These are phyloP conservation scores for Pollimyrus isidori DNA, from an alignment of 2,113 vertebrate species.

Conservation along the genomic window DNA sequence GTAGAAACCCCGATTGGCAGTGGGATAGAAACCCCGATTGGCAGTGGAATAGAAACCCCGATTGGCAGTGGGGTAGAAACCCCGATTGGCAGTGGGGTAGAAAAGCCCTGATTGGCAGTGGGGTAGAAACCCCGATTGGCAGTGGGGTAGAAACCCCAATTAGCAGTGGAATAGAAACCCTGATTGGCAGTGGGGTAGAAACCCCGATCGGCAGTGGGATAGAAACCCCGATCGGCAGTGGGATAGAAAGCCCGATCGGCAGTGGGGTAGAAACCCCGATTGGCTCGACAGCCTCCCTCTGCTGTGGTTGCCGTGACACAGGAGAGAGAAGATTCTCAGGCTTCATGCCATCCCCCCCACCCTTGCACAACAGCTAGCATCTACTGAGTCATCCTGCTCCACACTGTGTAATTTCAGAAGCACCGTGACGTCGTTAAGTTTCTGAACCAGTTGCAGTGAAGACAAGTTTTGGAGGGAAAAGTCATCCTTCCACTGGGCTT, in stretches of 20 bases:
- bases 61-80: too few relatives aligned
- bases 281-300: neutral
- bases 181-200: too few relatives aligned
- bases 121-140: too few relatives aligned
- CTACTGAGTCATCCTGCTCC: neutral
- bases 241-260: neutral
- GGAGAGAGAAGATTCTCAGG: neutral
- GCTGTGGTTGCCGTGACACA: neutral
- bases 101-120: too few relatives aligned
- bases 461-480: constrained; percentile 5
- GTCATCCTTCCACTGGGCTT: neutral
- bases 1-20: too few relatives aligned
- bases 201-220: too few relatives aligned
- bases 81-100: neutral
- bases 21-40: too few relatives aligned
- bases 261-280: neutral
- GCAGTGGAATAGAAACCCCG: too few relatives aligned
- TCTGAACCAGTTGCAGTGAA: neutral
- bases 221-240: neutral
- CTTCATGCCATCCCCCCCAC: neutral
- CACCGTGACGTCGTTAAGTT: neutral
- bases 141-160: too few relatives aligned
- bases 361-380: neutral
- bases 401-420: neutral
- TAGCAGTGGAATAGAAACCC: too few relatives aligned